These are phyloP conservation scores for Drosophila yakuba DNA, from an alignment of 1,140 invertebrate genomes.

Conservation along the genomic window DNA sequence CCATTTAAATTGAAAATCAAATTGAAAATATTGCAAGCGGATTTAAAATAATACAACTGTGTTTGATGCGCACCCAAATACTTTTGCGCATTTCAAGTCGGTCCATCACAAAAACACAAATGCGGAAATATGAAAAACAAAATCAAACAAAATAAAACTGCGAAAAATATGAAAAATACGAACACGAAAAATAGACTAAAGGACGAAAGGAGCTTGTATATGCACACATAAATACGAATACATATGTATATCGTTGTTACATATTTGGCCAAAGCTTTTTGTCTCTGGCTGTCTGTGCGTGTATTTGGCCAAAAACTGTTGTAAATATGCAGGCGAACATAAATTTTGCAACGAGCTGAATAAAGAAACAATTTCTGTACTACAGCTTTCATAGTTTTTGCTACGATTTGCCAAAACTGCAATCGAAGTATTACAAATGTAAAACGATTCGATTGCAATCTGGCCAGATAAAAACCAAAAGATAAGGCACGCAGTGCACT, in stretches of 20 bases:
- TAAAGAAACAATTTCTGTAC: constrained; percentile 69
- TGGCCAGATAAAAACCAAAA: constrained; percentile 11
- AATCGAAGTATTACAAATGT: constrained; percentile 72
- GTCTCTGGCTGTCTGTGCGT: constrained; percentile 18
- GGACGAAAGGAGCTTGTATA: constrained; percentile 18
- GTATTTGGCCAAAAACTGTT: constrained; percentile 30
- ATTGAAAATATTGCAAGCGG: constrained; percentile 79
- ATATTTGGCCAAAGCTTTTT: constrained; percentile 65
- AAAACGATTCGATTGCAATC: constrained; percentile 67
- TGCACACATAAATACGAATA: constrained; percentile 26
- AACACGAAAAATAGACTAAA: constrained; percentile 18
- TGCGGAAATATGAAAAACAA: constrained; percentile 13
- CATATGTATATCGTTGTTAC: too few relatives aligned
- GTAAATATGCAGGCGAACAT: constrained; percentile 63
- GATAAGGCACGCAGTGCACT: neutral
- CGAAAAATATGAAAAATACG: constrained; percentile 16
- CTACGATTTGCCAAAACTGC: constrained; percentile 56
- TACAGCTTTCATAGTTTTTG: constrained; percentile 39
- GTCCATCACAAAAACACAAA: constrained; percentile 15
- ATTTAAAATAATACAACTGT: constrained; percentile 78
- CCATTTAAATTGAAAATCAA: constrained; percentile 77
- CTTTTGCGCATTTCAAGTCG: constrained; percentile 66
- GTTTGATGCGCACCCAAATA: constrained; percentile 70
- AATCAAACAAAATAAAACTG: neutral
- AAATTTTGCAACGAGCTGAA: constrained; percentile 46